Evolutionary conservation across 2,888 invertebrate genomes (phyloP).

Genomic region (Blomia tropicalis): DNA sequence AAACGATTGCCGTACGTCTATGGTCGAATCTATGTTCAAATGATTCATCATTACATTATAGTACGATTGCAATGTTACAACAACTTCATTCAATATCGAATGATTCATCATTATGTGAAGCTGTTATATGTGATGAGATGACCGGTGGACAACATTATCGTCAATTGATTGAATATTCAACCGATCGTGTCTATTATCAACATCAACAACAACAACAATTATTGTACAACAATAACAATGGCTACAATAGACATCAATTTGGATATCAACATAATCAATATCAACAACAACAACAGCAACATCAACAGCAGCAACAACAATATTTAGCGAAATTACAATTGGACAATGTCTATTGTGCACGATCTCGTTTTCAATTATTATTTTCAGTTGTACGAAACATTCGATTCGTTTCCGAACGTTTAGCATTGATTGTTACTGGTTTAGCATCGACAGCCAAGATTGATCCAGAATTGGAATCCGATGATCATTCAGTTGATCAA

Average conservation of each 20-base stretch:
- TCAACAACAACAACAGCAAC: conserved; percentile 3
- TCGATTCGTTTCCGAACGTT: conserved; percentile 2
- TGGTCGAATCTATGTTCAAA: conserved; percentile 52
- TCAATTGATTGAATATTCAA: conserved; percentile 43
- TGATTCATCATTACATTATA: conserved; percentile 44
- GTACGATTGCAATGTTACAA: conserved; percentile 53
- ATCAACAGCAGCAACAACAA: not conserved
- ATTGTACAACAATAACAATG: conserved; percentile 49
- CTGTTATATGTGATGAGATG: conserved; percentile 44
- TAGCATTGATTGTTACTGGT: conserved; percentile 1
- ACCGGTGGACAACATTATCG: conserved; percentile 41
- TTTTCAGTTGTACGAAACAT: conserved; percentile 2
- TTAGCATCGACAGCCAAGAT: not conserved
- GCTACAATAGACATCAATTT: conserved; percentile 24
- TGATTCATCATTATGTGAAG: conserved; percentile 49
- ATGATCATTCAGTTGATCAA: conserved; percentile 1
- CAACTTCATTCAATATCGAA: conserved; percentile 56
- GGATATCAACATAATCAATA: not conserved
- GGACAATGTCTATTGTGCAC: not conserved
- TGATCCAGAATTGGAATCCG: not conserved
- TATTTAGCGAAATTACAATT: not conserved
- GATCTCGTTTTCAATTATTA: not conserved
- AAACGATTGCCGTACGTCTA: conserved; percentile 43
- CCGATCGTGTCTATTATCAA: conserved; percentile 28
- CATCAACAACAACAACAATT: conserved; percentile 33